Conservation (phyloP, 2,113 vertebrate species). For the Sinocyclocheilus maitianheensis region DNA sequence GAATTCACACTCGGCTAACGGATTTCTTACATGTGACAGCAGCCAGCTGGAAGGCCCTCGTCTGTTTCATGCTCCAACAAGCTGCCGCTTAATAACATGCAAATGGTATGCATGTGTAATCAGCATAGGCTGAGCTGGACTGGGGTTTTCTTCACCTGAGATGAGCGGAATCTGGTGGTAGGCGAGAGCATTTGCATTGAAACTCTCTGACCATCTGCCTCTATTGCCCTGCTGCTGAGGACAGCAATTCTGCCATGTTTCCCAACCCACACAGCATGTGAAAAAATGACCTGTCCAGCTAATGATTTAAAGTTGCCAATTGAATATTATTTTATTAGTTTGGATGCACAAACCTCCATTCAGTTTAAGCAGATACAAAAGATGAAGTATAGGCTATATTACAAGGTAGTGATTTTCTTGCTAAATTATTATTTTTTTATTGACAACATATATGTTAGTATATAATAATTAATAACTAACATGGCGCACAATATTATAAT, state of each 20-base stretch:
- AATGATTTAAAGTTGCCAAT: neutral
- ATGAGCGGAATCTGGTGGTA: conserved; percentile 55
- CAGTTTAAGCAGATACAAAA: neutral
- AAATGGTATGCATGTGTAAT: conserved; percentile 67
- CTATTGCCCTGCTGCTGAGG: conserved; percentile 26
- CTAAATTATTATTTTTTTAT: neutral
- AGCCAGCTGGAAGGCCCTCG: conserved; percentile 68
- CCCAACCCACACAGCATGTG: neutral
- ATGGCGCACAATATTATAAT: no score
- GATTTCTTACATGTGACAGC: conserved; percentile 60
- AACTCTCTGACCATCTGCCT: conserved; percentile 47
- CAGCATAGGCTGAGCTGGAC: conserved; percentile 55
- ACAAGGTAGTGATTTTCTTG: neutral
- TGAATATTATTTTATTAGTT: neutral
- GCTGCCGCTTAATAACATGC: conserved; percentile 66
- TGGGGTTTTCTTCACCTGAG: conserved; percentile 45
- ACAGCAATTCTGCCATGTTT: conserved; percentile 38
- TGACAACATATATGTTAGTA: neutral
- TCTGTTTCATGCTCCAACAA: conserved; percentile 63
- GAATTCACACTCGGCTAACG: conserved; percentile 65
- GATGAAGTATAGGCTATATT: neutral
- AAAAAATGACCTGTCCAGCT: neutral
- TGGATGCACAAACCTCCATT: neutral
- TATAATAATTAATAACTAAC: neutral
- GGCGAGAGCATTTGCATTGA: conserved; percentile 19